Base-by-base conservation (phyloP, 1,140 invertebrate genomes). In the Platorchestia sp. region DNA sequence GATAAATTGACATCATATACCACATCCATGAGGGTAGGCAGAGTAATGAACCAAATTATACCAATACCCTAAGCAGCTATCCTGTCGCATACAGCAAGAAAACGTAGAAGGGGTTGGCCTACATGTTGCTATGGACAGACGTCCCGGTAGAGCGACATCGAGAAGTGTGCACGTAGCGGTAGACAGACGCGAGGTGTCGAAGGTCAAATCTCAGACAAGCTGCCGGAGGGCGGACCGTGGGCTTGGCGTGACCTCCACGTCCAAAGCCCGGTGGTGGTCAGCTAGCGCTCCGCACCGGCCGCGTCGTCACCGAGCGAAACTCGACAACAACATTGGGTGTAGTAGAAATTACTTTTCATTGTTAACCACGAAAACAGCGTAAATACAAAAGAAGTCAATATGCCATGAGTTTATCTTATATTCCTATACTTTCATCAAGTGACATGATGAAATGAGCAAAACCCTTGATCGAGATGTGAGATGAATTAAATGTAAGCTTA, bases 121-220 rank as follows among this genome's bases (percentile, higher is more conserved):
- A 75, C 59, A 75, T 75, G 36, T 75, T 27, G 1, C 59, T 75
- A 27, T 75, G 36, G 59, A 75, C 27, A 75, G 10, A 75, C 59
- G 59, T 75, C 1, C 14, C 14, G 59, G 59, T 19, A 36, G 59
- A 75, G 14, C 59, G 27, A 75, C 59, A 14, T 36, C 6, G 47
- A 75, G 14, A 22, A 10, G 10, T 75, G 59, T 75, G 59, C 36
- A 75, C 27, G 59, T 75, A 75, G 43, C n/a, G 87, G 87, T 89
- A 89, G 87, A 89, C 87, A 89, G 87, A 89, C 87, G 87, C 87
- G 36, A 41, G 87, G 87, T 89, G 87, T 41, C 87, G 87, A 44
- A 89, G 87, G 87, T 89, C 87, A 89, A 42, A 43, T 43, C 87
- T 89, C 87, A 44, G 87, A 89, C 87, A 89, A 43, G 41, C 43